Percentiles rank a stretch among this genome's conserved stretches.
phyloP scores from a whole-genome alignment of 2,888 invertebrate species.

The Epirrhoe tristata region DNA sequence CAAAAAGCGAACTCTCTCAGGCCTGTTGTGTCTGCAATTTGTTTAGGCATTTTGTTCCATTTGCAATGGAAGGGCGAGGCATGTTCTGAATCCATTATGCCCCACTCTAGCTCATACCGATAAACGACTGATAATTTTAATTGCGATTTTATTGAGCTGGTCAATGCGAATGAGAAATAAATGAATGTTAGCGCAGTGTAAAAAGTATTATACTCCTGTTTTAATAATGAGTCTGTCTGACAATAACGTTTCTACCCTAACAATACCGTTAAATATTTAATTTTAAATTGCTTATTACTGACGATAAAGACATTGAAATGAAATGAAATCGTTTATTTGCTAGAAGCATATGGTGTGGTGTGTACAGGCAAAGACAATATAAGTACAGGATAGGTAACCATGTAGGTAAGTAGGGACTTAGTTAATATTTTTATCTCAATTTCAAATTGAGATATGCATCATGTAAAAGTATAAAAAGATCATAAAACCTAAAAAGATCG shows the following conservation, averaged over 20 bases:
- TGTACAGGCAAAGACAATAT: too few species aligned
- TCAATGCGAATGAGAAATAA: constrained; percentile 26
- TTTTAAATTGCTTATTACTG: too few species aligned
- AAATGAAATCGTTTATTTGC: too few species aligned
- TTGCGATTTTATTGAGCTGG: constrained; percentile 42
- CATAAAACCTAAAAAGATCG: too few species aligned
- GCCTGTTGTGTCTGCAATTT: constrained; percentile 70
- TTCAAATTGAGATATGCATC: too few species aligned
- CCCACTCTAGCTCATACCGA: constrained; percentile 62
- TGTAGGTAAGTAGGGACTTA: too few species aligned
- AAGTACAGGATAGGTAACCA: too few species aligned
- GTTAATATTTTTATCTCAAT: too few species aligned
- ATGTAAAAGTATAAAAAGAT: too few species aligned
- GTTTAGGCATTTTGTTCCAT: constrained; percentile 83
- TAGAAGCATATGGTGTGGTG: too few species aligned
- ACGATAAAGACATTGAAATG: too few species aligned
- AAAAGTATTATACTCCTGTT: background rate
- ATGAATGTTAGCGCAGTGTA: constrained; percentile 6
- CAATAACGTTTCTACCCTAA: background rate
- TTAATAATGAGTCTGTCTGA: background rate
- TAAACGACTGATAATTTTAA: constrained; percentile 45
- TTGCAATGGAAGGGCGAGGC: constrained; percentile 62
- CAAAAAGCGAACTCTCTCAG: constrained; percentile 80
- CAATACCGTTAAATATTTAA: too few species aligned
- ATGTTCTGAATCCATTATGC: constrained; percentile 72